These are phyloP conservation scores for Tinea semifulvella DNA, from an alignment of 2,888 invertebrate genomes.

Conservation along the genomic window DNA sequence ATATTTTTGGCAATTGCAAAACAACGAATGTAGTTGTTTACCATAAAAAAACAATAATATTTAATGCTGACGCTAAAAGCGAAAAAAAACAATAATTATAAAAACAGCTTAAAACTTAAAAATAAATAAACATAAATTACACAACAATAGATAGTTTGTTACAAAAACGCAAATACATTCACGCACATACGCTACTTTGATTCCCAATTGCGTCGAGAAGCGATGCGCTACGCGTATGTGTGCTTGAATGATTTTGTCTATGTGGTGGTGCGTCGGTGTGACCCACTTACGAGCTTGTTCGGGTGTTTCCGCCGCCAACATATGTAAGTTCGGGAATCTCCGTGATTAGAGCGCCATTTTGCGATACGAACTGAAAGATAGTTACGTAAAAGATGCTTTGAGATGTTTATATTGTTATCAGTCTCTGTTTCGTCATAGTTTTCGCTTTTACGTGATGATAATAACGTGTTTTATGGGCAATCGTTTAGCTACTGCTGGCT, in stretches of 20 bases:
- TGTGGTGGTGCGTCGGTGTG: slow-evolving; percentile 33
- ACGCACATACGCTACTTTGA: neutral
- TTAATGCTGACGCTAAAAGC: no score
- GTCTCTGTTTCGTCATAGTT: slow-evolving; percentile 9
- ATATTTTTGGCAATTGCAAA: slow-evolving; percentile 1
- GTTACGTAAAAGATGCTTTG: slow-evolving; percentile 1
- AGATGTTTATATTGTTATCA: slow-evolving; percentile 10
- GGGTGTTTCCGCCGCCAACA: slow-evolving; percentile 48
- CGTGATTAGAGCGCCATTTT: slow-evolving; percentile 14
- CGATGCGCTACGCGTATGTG: slow-evolving; percentile 28
- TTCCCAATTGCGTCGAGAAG: neutral
- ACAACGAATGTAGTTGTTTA: neutral
- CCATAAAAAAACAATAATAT: no score
- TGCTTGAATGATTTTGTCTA: slow-evolving; percentile 26
- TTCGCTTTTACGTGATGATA: neutral
- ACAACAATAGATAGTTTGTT: no score
- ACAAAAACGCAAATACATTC: no score
- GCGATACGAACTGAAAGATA: slow-evolving; percentile 12
- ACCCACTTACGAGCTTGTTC: slow-evolving; percentile 60
- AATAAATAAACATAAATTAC: no score
- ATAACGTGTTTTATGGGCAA: no score
- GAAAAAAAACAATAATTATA: no score
- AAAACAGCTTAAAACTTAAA: no score
- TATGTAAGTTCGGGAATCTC: slow-evolving; percentile 28
- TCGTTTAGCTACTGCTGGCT: no score